Base-by-base conservation (phyloP, 2,888 invertebrate species). In the Dasypogon diadema region DNA sequence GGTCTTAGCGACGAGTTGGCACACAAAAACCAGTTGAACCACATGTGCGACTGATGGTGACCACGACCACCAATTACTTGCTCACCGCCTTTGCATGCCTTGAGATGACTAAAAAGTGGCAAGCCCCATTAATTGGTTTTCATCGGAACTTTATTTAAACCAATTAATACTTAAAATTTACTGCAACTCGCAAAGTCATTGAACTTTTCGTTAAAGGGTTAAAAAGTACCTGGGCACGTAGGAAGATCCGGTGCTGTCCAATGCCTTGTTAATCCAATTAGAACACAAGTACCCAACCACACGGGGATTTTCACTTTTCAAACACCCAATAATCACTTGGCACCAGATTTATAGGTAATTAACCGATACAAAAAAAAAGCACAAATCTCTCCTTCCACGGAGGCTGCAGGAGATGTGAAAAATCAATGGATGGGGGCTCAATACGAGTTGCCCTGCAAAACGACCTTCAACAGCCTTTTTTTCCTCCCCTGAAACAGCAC, bases 351-450 rank as follows among this genome's bases (percentile, higher is more conserved):
- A 1, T 42, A 42, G 42, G n/a, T 12, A 42, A 12, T 42, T 12
- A 12, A 12, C 42, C 6, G 42, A 12, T 42, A 42, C n/a, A n/a
- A n/a, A 42, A 42, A 60, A 21, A 12, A 37, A 21, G 37, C 16
- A 37, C 60, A 60, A 60, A 34, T 37, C 60, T 37, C 60, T 37
- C 37, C 18, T 12, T 60, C 60, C 21, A 18, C 18, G 60, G 60
- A 60, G 16, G 60, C 60, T 60, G 60, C 37, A 60, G 16, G 37
- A 60, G 60, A 60, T 60, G 60, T 60, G 60, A 60, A 60, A 60
- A 60, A 60, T 60, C 60, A 60, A 60, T 60, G 60, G 60, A 60
- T 60, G 60, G 60, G 37, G 60, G 60, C 60, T 30, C 60, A 21
- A 21, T 12, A 12, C 42, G 3, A 2, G 42, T 42, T n/a, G 42